phyloP scores from a whole-genome alignment of 2,797 vertebrate genomes.

The Cheirogaleus major region DNA sequence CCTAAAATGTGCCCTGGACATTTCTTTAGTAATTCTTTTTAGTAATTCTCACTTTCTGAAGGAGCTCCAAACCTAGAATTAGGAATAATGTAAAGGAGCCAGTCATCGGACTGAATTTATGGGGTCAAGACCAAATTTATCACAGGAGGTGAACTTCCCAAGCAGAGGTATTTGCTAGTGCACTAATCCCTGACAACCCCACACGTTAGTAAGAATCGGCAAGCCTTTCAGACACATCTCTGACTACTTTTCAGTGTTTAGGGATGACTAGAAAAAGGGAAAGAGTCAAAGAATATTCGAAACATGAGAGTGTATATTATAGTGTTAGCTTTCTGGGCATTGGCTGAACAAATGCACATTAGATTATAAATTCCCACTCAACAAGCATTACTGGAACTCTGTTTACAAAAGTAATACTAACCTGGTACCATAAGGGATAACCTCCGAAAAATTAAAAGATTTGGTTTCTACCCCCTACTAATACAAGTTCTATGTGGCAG shows the following conservation, averaged over 20 bases:
- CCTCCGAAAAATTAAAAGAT: background rate
- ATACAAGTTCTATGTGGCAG: background rate
- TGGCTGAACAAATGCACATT: background rate
- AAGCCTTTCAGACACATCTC: background rate
- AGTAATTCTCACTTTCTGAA: background rate
- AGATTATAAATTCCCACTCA: background rate
- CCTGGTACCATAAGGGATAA: background rate
- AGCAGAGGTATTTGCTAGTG: background rate
- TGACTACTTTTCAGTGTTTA: background rate
- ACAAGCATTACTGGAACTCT: background rate
- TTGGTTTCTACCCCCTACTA: background rate
- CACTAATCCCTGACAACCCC: background rate
- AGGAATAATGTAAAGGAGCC: background rate
- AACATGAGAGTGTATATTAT: background rate
- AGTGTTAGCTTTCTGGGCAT: background rate
- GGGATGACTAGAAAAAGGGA: background rate
- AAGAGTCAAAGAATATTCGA: background rate
- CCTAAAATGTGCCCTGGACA: background rate
- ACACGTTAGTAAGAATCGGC: background rate
- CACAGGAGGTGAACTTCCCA: background rate
- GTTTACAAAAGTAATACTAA: background rate
- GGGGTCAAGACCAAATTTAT: background rate
- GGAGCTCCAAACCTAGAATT: background rate
- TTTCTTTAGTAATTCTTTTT: background rate
- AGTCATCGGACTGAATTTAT: constrained; percentile 4